A percentile compares a stretch with the other conserved stretches of the same genome.
phyloP scores from a whole-genome alignment of 2,888 invertebrate species.

The Argyra leucocephala region DNA sequence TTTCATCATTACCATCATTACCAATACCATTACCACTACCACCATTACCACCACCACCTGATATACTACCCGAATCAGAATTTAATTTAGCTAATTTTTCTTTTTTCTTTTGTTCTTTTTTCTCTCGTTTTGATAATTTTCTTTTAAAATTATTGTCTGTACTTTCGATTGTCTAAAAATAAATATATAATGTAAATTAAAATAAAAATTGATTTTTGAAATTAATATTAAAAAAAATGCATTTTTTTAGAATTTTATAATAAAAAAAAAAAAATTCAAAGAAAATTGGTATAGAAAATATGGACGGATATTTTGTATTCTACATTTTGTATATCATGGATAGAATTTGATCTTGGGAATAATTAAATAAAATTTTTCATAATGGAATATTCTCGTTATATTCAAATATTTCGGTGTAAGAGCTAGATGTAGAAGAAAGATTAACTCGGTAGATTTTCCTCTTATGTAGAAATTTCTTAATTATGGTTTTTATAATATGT shows the following conservation, averaged over 20 bases:
- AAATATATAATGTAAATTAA: neutral
- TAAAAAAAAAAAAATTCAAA: no score
- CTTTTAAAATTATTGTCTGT: conserved; percentile 78
- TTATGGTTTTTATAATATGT: no score
- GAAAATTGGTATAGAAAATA: neutral
- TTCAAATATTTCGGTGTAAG: no score
- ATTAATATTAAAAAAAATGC: conserved; percentile 22
- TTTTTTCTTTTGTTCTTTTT: conserved; percentile 94
- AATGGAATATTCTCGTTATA: no score
- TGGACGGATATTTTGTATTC: neutral
- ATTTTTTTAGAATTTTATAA: conserved; percentile 12
- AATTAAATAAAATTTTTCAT: no score
- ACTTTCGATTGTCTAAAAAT: conserved; percentile 53
- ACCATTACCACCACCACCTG: conserved; percentile 17
- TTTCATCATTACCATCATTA: conserved; percentile 48
- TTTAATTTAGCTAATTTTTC: conserved; percentile 75
- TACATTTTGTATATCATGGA: no score
- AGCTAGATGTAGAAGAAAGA: no score
- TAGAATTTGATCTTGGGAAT: no score
- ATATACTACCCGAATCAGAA: conserved; percentile 44
- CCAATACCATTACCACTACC: conserved; percentile 44
- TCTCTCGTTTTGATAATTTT: conserved; percentile 93
- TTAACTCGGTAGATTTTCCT: no score
- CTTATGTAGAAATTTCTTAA: no score
- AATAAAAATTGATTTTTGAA: no score